Conservation (phyloP, 1,140 invertebrate genomes). For the Colletes latitarsis region DNA sequence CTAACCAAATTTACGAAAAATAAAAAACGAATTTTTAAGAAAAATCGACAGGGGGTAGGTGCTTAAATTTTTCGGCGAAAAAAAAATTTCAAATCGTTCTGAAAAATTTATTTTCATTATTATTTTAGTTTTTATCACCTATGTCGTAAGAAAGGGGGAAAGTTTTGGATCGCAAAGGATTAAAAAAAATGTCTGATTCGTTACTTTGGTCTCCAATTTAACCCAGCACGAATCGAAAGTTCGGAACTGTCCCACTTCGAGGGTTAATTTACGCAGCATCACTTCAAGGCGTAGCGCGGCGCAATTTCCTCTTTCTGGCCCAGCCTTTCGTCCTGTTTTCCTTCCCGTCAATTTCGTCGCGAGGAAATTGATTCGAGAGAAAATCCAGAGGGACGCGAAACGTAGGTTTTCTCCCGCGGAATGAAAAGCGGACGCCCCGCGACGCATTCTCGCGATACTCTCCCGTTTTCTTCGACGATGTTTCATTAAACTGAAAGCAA, state of each 20-base stretch:
- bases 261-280: conserved; percentile 1
- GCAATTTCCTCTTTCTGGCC: not conserved
- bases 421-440: conserved; percentile 26
- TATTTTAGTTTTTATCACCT: no score
- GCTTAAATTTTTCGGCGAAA: no score
- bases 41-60: no score
- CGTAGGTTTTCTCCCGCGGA: not conserved
- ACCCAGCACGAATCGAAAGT: no score
- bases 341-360: not conserved
- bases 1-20: no score
- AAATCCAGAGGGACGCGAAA: conserved; percentile 5
- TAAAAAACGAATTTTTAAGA: no score
- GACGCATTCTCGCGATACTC: not conserved
- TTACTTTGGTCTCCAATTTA: no score
- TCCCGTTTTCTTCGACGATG: not conserved
- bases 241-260: not conserved
- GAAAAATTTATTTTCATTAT: no score
- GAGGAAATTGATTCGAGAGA: conserved; percentile 12
- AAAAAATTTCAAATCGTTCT: no score
- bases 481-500: conserved; percentile 4
- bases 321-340: not conserved
- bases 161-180: no score
- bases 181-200: no score
- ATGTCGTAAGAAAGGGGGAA: no score
- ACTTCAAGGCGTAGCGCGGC: not conserved